Percentiles rank a stretch among this genome's conserved stretches.
phyloP scores from a whole-genome alignment of 2,113 vertebrate genomes.

The Chionodraco myersi region DNA sequence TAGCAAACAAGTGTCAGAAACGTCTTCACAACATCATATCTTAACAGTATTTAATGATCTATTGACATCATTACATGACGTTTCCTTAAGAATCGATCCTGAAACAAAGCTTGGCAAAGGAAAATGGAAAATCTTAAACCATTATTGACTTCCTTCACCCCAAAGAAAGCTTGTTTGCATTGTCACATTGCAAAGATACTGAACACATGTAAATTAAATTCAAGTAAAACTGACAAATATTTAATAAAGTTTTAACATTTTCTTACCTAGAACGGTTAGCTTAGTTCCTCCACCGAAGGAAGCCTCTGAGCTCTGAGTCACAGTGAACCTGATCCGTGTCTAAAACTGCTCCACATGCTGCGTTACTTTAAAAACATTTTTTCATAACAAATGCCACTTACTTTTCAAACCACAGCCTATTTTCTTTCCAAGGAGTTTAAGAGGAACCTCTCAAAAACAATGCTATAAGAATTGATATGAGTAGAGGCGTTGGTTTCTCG shows the following conservation, averaged over 20 bases:
- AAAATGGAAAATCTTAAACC: too few species aligned
- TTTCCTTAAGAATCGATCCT: too few species aligned
- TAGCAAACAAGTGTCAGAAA: not conserved
- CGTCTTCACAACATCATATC: not conserved
- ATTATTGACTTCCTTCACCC: too few species aligned
- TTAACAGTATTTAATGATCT: not conserved
- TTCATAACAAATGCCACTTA: not conserved
- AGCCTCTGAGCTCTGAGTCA: not conserved
- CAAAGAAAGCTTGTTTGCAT: too few species aligned
- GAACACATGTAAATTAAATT: too few species aligned
- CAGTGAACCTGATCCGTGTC: not conserved
- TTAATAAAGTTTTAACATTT: not conserved
- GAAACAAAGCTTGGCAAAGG: too few species aligned
- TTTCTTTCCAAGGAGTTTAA: not conserved
- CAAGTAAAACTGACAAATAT: not conserved
- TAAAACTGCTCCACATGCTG: not conserved
- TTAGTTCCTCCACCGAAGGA: slow-evolving; percentile 18
- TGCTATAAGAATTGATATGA: too few species aligned
- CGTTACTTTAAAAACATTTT: not conserved
- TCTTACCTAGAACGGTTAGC: slow-evolving; percentile 23
- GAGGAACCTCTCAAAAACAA: too few species aligned
- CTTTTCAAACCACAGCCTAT: not conserved
- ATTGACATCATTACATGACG: not conserved
- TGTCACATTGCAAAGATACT: too few species aligned
- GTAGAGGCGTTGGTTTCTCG: not conserved